Base-by-base conservation (phyloP, 2,888 invertebrate genomes). In the Apamea sordens region DNA sequence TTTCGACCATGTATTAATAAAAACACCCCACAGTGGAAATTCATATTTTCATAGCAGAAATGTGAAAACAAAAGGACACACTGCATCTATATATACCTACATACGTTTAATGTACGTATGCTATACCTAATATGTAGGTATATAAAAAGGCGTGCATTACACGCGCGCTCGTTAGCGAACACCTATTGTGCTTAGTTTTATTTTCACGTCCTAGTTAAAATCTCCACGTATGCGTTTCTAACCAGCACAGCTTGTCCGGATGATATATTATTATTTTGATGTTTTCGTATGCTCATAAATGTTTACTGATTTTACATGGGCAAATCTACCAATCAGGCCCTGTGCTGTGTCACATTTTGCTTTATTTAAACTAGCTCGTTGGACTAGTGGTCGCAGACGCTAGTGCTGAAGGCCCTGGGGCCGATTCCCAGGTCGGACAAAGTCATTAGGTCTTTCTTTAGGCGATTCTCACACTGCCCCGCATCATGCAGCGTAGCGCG, bases 171-270 rank as follows among this genome's bases (percentile, higher is more conserved):
- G 70, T 82, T 81, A 81, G 65, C 18, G 82, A 28, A 36, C 61
- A 24, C 8, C 70, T 47, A 81, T 76, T 76, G 76, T 61, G 36
- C 24, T 70, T 74, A n/a, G 47, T 50, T 59, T 41, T 65, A 81
- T 81, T 81, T 81, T 18, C 59, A 65, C 50, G 76, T 71, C 28
- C 80, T 10, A 64, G 74, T 76, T 81, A 15, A 76, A 82, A 81
- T 71, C 5, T 44, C 15, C 61, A 6, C 36, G 32, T 53, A 53
- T 28, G 18, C 32, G 10, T 18, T 73, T 68, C 15, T 65, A 70
- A 64, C 79, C 61, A 44, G 53, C 10, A 28, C 7, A 11, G 44
- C 0, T 73, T 63, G 73, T 59, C 18, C 44, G 24, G 36, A 6
- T 64, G 24, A 13, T 36, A 64, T 10, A 8, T 61, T 64, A 24